Base-by-base conservation (phyloP, 1,140 invertebrate genomes). In the Drosophila ercepeae region DNA sequence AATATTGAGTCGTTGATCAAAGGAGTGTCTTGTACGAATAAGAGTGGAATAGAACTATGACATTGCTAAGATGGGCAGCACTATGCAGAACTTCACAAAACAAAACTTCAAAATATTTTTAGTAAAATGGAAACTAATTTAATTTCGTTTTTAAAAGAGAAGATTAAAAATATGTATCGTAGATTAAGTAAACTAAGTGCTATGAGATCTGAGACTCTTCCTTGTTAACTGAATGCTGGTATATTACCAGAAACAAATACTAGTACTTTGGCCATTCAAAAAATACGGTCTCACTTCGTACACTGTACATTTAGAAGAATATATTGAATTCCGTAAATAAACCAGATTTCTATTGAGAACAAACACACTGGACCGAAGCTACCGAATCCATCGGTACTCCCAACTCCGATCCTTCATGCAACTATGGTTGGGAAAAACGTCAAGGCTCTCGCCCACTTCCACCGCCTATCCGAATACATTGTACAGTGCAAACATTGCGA, bases 401-500 rank as follows among this genome's bases (percentile, higher is more conserved):
- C 39, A 44, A 34, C 49, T 32, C 7, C 23, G 34, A 42, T n/a
- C 32, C 25, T 32, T n/a, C 29, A 72, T 23, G 44, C 48, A 59
- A 76, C 45, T 46, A 88, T 88, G 82, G 82, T 88, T 51, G 82
- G 82, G 45, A 81, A 81, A 23, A 88, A 88, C 50, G 76, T 73
- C 42, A 88, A 88, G 60, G 78, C 83, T 6, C 54, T 89, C 13
- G 53, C 74, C n/a, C 82, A 88, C 18, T 88, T 88, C 36, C 78
- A 88, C 42, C 83, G 82, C 8, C 51, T 88, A 1, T 82, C 78
- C 13, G 82, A 88, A 48, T 88, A 88, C 48, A 71, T 89, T 39
- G 82, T 88, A 50, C 78, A 82, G 63, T 90, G 88, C 65, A 90
- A 89, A 36, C 76, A 84, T 19, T 90, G 88, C n/a, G 89, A 81